Evolutionary conservation across 2,113 vertebrate species (phyloP), one percentile per base, ranked within the genome.

Genomic region (Scolopax mira): DNA sequence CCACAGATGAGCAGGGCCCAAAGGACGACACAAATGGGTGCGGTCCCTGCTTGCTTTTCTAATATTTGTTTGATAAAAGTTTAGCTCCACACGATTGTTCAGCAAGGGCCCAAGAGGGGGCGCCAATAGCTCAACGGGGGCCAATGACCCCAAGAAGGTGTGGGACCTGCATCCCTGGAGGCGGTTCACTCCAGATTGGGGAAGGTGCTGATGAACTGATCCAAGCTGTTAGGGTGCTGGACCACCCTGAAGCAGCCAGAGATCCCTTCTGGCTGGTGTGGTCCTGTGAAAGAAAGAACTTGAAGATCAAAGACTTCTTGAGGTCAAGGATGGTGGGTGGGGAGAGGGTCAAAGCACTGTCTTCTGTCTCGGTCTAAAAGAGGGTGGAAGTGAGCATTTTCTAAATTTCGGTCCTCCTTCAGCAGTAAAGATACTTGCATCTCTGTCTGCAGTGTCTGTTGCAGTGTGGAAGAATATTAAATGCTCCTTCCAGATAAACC

Each of bases 401-500:
- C 15, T 67, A 14, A 19, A 54, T 60, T 87, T 54, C 5, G 1
- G 42, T 72, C 64, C 37, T 74, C 46, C 35, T 77, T 78, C 78
- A 67, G 49, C 69, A 74, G 58, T 52, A 49, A 65, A 57, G 62
- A 31, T 48, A 35, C 8, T 54, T 66, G n/a, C 30, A 8, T 71
- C 30, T 58, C 67, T 28, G 6, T 35, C 37, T 85, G 3, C 10
- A 8, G 18, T 79, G 33, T 48, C 44, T 79, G 1, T 52, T 89
- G 54, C 62, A 73, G 44, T 27, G 14, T 18, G 75, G 79, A 77
- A 91, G 74, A 85, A 51, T 52, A 60, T 57, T 44, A 66, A 88
- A n/a, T 73, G 60, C 66, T 95, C 25, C 79, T 90, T 93, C 82
- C 67, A 66, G 82, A 77, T 93, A 58, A 93, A 80, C 46, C 46